These are phyloP conservation scores for Tragopan temminckii DNA, from an alignment of 2,797 vertebrate species.

Conservation along the genomic window DNA sequence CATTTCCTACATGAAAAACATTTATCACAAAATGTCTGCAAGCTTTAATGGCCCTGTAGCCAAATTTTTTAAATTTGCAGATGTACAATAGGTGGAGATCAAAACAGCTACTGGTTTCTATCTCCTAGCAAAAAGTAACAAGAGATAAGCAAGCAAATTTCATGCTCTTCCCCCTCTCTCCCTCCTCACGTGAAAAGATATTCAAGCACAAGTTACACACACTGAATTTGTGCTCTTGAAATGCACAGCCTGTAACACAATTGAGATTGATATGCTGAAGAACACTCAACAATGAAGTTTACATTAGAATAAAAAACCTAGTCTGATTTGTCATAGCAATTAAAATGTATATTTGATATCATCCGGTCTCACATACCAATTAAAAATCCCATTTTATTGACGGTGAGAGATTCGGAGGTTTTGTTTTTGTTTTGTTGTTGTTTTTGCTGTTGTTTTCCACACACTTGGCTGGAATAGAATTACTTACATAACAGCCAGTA, in stretches of 20 bases:
- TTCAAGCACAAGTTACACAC: accelerated
- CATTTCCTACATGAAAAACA: not conserved
- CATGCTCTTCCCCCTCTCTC: not conserved
- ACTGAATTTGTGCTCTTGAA: not conserved
- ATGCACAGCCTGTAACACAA: not conserved
- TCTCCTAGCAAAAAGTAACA: not conserved
- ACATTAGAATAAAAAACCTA: not conserved
- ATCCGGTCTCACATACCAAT: slow-evolving; percentile 40
- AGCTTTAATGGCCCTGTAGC: not conserved
- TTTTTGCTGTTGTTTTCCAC: not conserved
- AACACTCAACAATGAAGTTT: not conserved
- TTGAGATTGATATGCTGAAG: not conserved
- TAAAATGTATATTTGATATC: not conserved
- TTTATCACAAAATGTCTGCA: not conserved
- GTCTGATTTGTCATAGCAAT: not conserved
- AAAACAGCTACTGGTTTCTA: not conserved
- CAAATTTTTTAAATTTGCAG: not conserved
- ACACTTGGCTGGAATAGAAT: slow-evolving; percentile 21
- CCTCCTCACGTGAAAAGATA: not conserved
- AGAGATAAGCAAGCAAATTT: not conserved
- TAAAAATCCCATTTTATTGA: slow-evolving; percentile 34
- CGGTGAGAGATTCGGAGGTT: not conserved
- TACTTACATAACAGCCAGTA: not conserved
- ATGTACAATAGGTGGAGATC: not conserved
- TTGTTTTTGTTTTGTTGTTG: not conserved